A percentile compares a stretch with the other conserved stretches of the same genome.
Evolutionary conservation across 2,888 invertebrate species (phyloP).

Genomic region (Cryptus viduatorius): DNA sequence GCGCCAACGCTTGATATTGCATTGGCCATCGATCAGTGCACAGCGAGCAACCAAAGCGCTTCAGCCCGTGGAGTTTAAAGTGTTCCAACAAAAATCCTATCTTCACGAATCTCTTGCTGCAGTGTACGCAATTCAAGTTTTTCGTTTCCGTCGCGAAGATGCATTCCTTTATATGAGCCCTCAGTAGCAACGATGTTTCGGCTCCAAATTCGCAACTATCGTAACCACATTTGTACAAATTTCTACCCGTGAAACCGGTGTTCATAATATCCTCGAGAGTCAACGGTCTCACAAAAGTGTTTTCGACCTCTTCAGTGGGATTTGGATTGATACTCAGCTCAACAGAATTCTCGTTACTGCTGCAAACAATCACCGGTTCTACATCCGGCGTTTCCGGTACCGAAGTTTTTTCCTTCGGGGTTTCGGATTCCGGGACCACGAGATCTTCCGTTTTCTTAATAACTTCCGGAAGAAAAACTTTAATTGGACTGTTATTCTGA

Average conservation of each 20-base stretch:
- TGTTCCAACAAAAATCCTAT: constrained; percentile 86
- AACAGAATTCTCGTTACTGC: constrained; percentile 64
- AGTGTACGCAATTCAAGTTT: constrained; percentile 86
- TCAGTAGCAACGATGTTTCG: constrained; percentile 81
- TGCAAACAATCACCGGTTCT: constrained; percentile 50
- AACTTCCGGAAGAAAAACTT: background rate
- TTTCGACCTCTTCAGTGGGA: constrained; percentile 23
- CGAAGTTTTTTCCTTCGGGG: background rate
- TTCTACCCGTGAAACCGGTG: constrained; percentile 83
- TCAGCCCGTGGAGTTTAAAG: constrained; percentile 87
- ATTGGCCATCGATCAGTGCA: constrained; percentile 85
- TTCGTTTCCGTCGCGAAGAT: constrained; percentile 60
- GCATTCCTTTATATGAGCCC: constrained; percentile 84
- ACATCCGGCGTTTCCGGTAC: background rate
- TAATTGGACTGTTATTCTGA: background rate
- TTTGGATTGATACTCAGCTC: constrained; percentile 48
- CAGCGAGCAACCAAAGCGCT: constrained; percentile 87
- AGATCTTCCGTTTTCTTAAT: background rate
- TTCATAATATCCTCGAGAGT: constrained; percentile 81
- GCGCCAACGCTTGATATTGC: constrained; percentile 82
- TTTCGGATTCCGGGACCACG: background rate
- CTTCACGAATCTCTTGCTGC: constrained; percentile 85
- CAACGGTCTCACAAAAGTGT: constrained; percentile 67
- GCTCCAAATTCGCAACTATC: constrained; percentile 83
- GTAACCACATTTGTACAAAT: constrained; percentile 86